phyloP scores from a whole-genome alignment of 1,140 invertebrate genomes.

The Bathynomus jamesi region DNA sequence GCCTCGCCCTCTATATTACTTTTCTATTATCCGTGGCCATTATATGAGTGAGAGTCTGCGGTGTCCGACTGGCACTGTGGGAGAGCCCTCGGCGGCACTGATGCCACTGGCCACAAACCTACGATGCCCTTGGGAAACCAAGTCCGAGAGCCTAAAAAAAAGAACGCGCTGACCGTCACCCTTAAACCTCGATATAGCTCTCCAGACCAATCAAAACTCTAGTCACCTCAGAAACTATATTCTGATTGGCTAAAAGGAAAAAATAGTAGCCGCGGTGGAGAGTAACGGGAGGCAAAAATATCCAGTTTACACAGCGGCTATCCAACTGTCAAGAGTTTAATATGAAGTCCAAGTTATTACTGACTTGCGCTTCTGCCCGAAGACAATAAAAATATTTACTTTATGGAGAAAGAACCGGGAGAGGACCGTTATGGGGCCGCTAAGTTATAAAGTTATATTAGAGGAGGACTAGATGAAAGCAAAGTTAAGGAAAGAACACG shows the following conservation, averaged over 20 bases:
- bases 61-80: background rate
- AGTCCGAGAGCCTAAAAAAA: background rate
- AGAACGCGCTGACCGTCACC: background rate
- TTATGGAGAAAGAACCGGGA: conserved; percentile 13
- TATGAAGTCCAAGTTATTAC: conserved; percentile 35
- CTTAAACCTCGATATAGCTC: background rate
- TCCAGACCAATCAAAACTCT: background rate
- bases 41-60: background rate
- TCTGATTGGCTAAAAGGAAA: background rate
- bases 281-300: conserved; percentile 3
- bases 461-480: background rate
- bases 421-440: background rate
- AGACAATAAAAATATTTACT: conserved; percentile 35
- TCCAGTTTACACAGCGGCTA: conserved; percentile 28
- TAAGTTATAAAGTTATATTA: background rate
- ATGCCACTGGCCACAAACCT: background rate
- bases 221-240: background rate
- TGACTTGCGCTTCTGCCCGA: conserved; percentile 20
- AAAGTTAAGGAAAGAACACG: conserved; percentile 1
- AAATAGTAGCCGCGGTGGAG: background rate
- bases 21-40: background rate
- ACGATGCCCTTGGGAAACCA: background rate
- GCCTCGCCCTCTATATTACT: background rate
- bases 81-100: background rate
- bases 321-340: conserved; percentile 31